Base-by-base conservation (phyloP, 2,113 vertebrate genomes). In the Eudorcas thomsonii region DNA sequence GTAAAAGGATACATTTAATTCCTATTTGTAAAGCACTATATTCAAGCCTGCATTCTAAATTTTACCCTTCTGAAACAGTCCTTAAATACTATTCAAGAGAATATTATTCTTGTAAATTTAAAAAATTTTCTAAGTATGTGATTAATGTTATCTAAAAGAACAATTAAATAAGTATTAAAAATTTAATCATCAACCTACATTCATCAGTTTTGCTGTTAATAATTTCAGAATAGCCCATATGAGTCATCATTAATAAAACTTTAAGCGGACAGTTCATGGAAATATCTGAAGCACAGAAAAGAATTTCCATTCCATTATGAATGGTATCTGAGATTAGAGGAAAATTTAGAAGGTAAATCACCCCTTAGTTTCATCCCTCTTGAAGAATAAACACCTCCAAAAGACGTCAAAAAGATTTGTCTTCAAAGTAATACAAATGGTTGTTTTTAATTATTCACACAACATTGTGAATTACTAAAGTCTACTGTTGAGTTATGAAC, bases 181-280 rank as follows among this genome's bases (percentile, higher is more conserved):
- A 39, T 48, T 83, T 87, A 95, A 84, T 92, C 39, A 94, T 50
- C 50, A 96, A 95, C 3, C 52, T 90, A 94, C 5, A 96, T 77
- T 64, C 17, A 92, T 88, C 52, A 88, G 17, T 97, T 98, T 90
- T 97, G 52, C n/a, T 93, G 17, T 96, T 78, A 95, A 90, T 85
- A 95, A 90, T 85, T 89, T 96, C 50, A 91, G 43, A 91, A 91
- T 48, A 88, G 55, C 43, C 81, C 52, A 96, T 91, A 96, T 89
- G 33, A 95, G 71, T 86, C 54, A 89, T 54, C 50, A 97, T 57
- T 96, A 92, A 92, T 89, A 93, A 88, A 92, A 88, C 88, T 90
- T 48, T 93, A 55, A 52, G 81, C 39, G 81, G 62, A 92, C 3
- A 80, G 12, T 52, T 92, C 11, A 85, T n/a, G 3, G n/a, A 94